Evolutionary conservation across 2,888 invertebrate genomes (phyloP), one percentile per base, ranked within the genome.

Genomic region (Xestia sexstrigata): DNA sequence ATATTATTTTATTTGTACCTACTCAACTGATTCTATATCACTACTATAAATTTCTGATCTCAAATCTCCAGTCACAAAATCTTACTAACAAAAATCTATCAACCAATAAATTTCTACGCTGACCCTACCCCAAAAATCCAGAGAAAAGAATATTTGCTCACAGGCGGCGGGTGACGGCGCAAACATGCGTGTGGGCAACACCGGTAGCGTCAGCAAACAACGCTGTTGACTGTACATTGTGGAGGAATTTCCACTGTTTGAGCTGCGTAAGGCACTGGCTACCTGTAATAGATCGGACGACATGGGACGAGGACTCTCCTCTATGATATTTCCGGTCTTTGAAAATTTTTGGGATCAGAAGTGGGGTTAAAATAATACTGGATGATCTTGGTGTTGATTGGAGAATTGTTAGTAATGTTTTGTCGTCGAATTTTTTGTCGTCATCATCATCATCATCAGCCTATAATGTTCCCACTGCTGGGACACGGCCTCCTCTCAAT

Each of bases 131-230:
- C 91, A 92, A 95, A 95, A 94, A 95, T 93, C 90, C 90, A 91
- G 90, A 92, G 93, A 92, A 92, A 93, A 91, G 92, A 92, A 92
- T 96, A 94, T 96, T 96, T 96, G 95, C 93, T 92, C 92, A 89
- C 92, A 89, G 89, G 90, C 87, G 89, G 89, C 92, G 89, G 84
- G 91, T 89, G 89, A 89, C 88, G 90, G 90, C 87, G 91, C 91
- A 90, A 91, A 88, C 92, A 92, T 92, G 96, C 94, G 96, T 96
- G 96, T 95, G 96, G 96, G 92, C 95, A 96, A 96, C 95, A 95
- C 96, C 95, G 93, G 96, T 96, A 96, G 96, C 96, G 91, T 93
- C 91, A 89, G 93, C 94, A 96, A 96, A 96, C 94, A 96, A 70
- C 83, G 87, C 89, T 95, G 94, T 95, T 95, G 95, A 95, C 95